phyloP scores from a whole-genome alignment of 1,140 invertebrate genomes.

The Periplaneta americana region DNA sequence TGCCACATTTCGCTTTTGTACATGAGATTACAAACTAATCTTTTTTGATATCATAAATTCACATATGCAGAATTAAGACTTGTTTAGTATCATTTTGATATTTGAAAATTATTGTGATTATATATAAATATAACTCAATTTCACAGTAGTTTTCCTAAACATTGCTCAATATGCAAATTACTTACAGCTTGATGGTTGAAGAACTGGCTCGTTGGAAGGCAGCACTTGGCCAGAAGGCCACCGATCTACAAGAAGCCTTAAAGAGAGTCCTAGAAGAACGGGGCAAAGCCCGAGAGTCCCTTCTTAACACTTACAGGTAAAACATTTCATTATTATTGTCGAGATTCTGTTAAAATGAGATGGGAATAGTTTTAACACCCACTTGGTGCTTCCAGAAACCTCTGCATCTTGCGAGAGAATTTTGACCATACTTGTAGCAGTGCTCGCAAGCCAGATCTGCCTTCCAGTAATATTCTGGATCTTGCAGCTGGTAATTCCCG shows the following conservation, averaged over 20 bases:
- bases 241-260: slow-evolving; percentile 67
- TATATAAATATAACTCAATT: too few species aligned
- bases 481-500: slow-evolving; percentile 40
- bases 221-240: slow-evolving; percentile 64
- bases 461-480: slow-evolving; percentile 42
- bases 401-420: slow-evolving; percentile 39
- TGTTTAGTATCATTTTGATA: too few species aligned
- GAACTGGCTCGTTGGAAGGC: slow-evolving; percentile 82
- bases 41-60: too few species aligned
- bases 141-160: too few species aligned
- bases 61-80: too few species aligned
- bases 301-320: slow-evolving; percentile 63
- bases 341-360: background rate
- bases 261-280: slow-evolving; percentile 70
- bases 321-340: slow-evolving; percentile 26
- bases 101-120: too few species aligned
- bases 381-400: slow-evolving; percentile 28
- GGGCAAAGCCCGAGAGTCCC: slow-evolving; percentile 59
- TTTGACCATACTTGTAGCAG: slow-evolving; percentile 33
- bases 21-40: too few species aligned
- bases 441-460: slow-evolving; percentile 29
- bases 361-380: too few species aligned
- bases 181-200: slow-evolving; percentile 81
- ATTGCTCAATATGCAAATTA: too few species aligned
- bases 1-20: too few species aligned